Percentiles rank a stretch among this genome's conserved stretches.
These are phyloP conservation scores for Ferrisia virgata DNA, from an alignment of 2,888 invertebrate genomes.

Conservation along the genomic window DNA sequence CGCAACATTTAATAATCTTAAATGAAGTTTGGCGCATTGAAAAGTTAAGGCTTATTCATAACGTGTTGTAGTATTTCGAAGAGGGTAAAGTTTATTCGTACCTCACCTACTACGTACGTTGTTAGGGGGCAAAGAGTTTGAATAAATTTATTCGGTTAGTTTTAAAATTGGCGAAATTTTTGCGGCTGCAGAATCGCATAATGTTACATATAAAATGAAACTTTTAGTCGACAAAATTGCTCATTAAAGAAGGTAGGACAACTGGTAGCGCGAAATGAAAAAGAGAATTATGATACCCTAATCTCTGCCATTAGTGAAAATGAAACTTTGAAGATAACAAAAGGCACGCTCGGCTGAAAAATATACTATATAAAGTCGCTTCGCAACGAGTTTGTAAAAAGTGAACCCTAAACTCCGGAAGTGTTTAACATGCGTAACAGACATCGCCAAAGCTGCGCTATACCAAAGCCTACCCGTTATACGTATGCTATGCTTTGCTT, in stretches of 20 bases:
- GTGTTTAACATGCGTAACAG: conserved; percentile 25
- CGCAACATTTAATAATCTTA: conserved; percentile 20
- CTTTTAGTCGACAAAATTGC: conserved; percentile 26
- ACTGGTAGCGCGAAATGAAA: conserved; percentile 28
- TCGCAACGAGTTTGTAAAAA: conserved; percentile 18
- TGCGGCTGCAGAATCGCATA: background rate
- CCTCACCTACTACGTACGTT: no score
- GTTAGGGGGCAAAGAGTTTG: background rate
- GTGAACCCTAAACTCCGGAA: conserved; percentile 29
- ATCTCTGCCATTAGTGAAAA: conserved; percentile 23
- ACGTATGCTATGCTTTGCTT: background rate
- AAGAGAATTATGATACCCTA: conserved; percentile 28
- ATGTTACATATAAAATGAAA: conserved; percentile 29
- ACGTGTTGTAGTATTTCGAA: background rate
- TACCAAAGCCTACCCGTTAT: background rate
- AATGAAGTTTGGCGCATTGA: conserved; percentile 22
- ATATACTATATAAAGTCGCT: conserved; percentile 6
- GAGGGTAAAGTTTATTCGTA: conserved; percentile 22
- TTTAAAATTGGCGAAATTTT: background rate
- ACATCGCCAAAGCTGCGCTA: background rate
- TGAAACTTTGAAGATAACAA: conserved; percentile 30
- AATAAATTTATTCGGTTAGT: conserved; percentile 26
- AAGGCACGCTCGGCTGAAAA: conserved; percentile 23
- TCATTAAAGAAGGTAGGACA: conserved; percentile 30
- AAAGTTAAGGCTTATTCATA: conserved; percentile 4